These are phyloP conservation scores for Odontomachus brunneus DNA, from an alignment of 1,140 invertebrate species.

Conservation along the genomic window DNA sequence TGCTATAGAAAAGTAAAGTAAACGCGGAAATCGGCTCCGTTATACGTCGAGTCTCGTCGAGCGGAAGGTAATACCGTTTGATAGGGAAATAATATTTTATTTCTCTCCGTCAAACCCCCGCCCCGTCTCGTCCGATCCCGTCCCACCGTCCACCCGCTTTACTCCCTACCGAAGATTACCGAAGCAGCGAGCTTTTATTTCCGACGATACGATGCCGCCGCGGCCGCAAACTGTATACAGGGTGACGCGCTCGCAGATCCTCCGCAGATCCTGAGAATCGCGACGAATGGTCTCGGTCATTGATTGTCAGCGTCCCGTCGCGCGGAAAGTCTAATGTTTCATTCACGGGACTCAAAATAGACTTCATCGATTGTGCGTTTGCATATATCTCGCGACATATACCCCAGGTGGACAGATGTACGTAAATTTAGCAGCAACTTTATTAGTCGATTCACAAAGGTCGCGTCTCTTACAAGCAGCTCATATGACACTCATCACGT, in stretches of 20 bases:
- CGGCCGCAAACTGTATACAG: slow-evolving; percentile 37
- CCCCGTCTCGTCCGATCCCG: neutral
- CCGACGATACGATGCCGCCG: slow-evolving; percentile 41
- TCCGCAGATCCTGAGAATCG: neutral
- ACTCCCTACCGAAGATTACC: slow-evolving; percentile 56
- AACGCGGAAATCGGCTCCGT: slow-evolving; percentile 78
- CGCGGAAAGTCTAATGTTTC: too few relatives aligned
- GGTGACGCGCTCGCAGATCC: slow-evolving; percentile 1
- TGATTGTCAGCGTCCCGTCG: too few relatives aligned
- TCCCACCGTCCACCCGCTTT: slow-evolving; percentile 31
- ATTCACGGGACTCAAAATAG: too few relatives aligned
- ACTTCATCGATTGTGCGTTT: too few relatives aligned
- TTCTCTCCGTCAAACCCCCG: slow-evolving; percentile 60
- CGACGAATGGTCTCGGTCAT: neutral
- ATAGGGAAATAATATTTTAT: slow-evolving; percentile 84
- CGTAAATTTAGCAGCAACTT: too few relatives aligned
- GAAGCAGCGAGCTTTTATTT: slow-evolving; percentile 57
- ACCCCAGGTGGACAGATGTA: too few relatives aligned
- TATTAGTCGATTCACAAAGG: too few relatives aligned
- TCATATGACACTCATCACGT: too few relatives aligned
- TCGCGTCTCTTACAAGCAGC: too few relatives aligned
- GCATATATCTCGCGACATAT: too few relatives aligned
- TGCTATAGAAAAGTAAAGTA: slow-evolving; percentile 70
- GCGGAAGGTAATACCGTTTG: slow-evolving; percentile 81
- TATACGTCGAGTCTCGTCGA: slow-evolving; percentile 74